Base-by-base conservation (phyloP, 2,888 invertebrate genomes). In the Lissocephala sabroskyi region DNA sequence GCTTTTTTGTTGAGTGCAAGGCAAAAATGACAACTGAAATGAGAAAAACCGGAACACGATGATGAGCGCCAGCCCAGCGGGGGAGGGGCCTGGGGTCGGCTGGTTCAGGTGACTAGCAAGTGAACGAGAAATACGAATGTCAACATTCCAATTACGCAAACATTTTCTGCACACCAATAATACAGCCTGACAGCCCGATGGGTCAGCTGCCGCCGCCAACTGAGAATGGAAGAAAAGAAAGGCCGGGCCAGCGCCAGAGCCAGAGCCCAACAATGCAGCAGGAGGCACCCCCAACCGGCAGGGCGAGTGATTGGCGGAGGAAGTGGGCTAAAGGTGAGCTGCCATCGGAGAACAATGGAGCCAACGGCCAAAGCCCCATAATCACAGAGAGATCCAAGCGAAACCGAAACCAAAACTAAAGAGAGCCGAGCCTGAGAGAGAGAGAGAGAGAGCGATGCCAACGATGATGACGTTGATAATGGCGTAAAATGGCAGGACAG, bases 141-240 rank as follows among this genome's bases (percentile, higher is more conserved):
- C 79, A 79, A 74, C 77, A 79, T 79, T 79, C 79, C 79, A 79
- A 79, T 79, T 79, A 79, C 70, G 79, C 75, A 70, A 79, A 63
- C 79, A 79, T 79, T 79, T 79, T 78, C 65, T 62, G 75, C 76
- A 79, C 79, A 79, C 79, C 79, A 79, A 79, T 79, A 75, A 79
- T 79, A 73, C 65, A 67, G 56, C 62, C 47, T 79, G 79, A 79
- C 79, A 78, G 66, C 50, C 47, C 44, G 30, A 29, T 23, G 40
- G 23, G 46, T 44, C 16, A 41, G 41, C 26, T 18, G 70, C 56
- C 58, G 61, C 50, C 56, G 43, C 37, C 37, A 23, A 36, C 11
- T n/a, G n/a, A n/a, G n/a, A n/a, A n/a, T n/a, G n/a, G n/a, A n/a
- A n/a, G n/a, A n/a, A n/a, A n/a, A n/a, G n/a, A n/a, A n/a, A n/a